Evolutionary conservation across 2,888 invertebrate genomes (phyloP).

Genomic region (Ametastegia equiseti): DNA sequence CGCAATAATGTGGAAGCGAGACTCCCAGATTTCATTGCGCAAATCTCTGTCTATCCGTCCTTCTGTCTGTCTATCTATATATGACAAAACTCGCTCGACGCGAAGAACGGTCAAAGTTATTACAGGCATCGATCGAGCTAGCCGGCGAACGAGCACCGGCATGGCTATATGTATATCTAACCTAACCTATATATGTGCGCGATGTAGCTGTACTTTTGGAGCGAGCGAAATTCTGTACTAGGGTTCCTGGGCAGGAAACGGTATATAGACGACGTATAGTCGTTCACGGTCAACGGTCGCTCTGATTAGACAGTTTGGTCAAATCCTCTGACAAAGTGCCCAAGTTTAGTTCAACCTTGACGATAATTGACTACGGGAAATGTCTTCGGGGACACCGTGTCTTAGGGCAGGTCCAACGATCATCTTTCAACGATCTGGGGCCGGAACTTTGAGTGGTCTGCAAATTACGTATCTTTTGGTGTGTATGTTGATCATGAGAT

Average conservation of each 20-base stretch:
- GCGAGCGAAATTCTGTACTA: no score
- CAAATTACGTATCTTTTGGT: no score
- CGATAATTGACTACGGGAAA: neutral
- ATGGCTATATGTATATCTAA: no score
- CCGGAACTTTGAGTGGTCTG: no score
- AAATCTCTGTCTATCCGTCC: neutral
- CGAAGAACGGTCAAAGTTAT: constrained; percentile 36
- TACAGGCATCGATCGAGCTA: constrained; percentile 25
- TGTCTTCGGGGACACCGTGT: neutral
- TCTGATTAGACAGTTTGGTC: neutral
- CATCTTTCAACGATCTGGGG: no score
- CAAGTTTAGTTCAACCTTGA: neutral
- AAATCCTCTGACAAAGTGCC: neutral
- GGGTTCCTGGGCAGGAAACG: no score
- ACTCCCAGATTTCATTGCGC: constrained; percentile 6
- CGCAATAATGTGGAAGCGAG: neutral
- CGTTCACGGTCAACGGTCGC: neutral
- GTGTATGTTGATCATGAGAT: no score
- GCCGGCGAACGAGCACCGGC: neutral
- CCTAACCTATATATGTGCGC: no score
- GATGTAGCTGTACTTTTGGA: no score
- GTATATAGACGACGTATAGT: no score
- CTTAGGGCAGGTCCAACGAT: no score
- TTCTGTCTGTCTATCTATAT: neutral
- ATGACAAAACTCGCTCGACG: constrained; percentile 17